Conservation (phyloP, 2,113 vertebrate genomes). For the Uria lomvia region DNA sequence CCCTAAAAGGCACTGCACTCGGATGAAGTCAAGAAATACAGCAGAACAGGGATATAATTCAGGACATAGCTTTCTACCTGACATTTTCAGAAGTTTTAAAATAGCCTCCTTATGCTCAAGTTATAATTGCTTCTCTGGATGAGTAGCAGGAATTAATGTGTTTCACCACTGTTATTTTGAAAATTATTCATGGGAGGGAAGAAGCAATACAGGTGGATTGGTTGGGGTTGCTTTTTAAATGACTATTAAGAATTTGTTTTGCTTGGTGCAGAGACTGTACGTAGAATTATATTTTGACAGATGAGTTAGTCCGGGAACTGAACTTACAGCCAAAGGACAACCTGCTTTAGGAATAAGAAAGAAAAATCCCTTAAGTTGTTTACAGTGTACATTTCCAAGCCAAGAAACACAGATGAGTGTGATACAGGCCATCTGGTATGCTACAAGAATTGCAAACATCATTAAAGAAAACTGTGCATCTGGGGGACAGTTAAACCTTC, state of each 20-base stretch:
- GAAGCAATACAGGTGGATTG: neutral
- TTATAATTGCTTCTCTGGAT: neutral
- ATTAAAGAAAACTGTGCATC: neutral
- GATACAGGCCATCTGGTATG: neutral
- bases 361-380: neutral
- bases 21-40: neutral
- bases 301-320: neutral
- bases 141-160: neutral
- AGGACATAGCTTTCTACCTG: neutral
- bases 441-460: neutral
- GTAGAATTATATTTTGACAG: neutral
- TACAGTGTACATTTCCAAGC: neutral
- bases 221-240: neutral
- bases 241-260: neutral
- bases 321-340: neutral
- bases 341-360: neutral
- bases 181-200: neutral
- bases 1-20: neutral
- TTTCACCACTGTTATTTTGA: neutral
- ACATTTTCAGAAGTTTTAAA: neutral
- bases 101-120: neutral
- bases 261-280: neutral
- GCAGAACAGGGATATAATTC: neutral
- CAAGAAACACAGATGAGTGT: constrained; percentile 24
- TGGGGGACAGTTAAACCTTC: neutral